Base-by-base conservation (phyloP, 2,113 vertebrate species). In the Mirza zaza region DNA sequence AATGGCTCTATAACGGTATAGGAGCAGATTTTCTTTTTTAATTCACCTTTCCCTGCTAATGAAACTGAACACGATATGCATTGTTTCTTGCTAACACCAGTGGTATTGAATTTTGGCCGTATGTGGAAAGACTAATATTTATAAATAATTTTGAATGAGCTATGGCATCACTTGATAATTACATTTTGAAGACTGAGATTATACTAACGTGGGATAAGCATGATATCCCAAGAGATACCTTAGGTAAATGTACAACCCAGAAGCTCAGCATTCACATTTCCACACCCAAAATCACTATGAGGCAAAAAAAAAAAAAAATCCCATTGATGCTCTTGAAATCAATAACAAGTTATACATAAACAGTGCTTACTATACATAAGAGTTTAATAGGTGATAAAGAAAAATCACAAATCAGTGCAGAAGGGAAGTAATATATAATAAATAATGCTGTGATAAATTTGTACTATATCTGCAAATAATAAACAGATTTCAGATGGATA, bases 171-270 rank as follows among this genome's bases (percentile, higher is more conserved):
- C 75, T 63, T 96, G 61, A 83, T 79, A 89, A 90, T 61, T 82
- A 87, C 5, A 96, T 81, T 82, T 25, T 95, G 77, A 91, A 96
- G 92, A 95, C 42, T 71, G 59, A 90, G 52, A 57, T 90, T 95
- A 48, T 59, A 76, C 48, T 90, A 95, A n/a, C 23, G 52, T 25
- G 42, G 11, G 48, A 83, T 89, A 81, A 92, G 39, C n/a, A 76
- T 57, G 45, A 36, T 34, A 75, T 25, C 29, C 34, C 76, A 91
- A 83, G 55, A 92, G 57, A 91, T 70, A 10, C n/a, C 32, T 48
- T 61, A 83, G 50, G 70, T 84, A 87, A 87, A 91, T 76, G 83
- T 1, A 77, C 20, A 85, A 36, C 1, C 29, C 36, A 68, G 68
- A 92, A 95, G 48, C 17, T 93, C 34, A 59, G 42, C 57, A 11